Percentiles rank a stretch among this genome's conserved stretches.
These are phyloP conservation scores for Campoplex capitator DNA, from an alignment of 2,888 invertebrate genomes.

Conservation along the genomic window DNA sequence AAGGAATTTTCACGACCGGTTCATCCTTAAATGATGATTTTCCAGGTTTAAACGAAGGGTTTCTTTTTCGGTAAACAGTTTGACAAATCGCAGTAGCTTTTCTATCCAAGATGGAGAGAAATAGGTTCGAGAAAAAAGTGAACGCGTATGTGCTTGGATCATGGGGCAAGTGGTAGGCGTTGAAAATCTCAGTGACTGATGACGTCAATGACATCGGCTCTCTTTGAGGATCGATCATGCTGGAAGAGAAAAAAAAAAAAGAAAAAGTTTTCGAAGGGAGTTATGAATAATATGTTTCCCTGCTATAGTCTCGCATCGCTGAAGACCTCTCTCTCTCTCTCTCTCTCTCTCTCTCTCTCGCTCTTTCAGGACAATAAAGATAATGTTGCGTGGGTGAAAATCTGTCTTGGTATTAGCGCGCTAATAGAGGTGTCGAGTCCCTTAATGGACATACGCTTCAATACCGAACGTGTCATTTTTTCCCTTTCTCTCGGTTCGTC, in stretches of 20 bases:
- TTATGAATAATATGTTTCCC: constrained; percentile 52
- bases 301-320: background rate
- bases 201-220: constrained; percentile 70
- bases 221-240: constrained; percentile 64
- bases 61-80: background rate
- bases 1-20: background rate
- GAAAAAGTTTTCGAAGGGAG: constrained; percentile 23
- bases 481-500: constrained; percentile 21
- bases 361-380: constrained; percentile 47
- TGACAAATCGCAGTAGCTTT: constrained; percentile 53
- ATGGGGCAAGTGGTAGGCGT: constrained; percentile 55
- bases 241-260: constrained; percentile 21
- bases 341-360: constrained; percentile 6
- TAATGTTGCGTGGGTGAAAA: constrained; percentile 67
- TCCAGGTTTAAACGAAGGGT: background rate
- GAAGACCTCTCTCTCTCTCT: constrained; percentile 10
- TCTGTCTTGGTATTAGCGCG: constrained; percentile 63
- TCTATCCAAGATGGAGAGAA: background rate
- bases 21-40: constrained; percentile 4
- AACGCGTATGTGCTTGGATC: background rate
- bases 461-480: constrained; percentile 46
- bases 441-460: constrained; percentile 69
- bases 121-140: constrained; percentile 1
- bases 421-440: constrained; percentile 75
- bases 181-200: constrained; percentile 63